Percentiles rank a stretch among this genome's conserved stretches.
Conservation (phyloP, 2,888 invertebrate species). For the Uloborus plumipes region DNA sequence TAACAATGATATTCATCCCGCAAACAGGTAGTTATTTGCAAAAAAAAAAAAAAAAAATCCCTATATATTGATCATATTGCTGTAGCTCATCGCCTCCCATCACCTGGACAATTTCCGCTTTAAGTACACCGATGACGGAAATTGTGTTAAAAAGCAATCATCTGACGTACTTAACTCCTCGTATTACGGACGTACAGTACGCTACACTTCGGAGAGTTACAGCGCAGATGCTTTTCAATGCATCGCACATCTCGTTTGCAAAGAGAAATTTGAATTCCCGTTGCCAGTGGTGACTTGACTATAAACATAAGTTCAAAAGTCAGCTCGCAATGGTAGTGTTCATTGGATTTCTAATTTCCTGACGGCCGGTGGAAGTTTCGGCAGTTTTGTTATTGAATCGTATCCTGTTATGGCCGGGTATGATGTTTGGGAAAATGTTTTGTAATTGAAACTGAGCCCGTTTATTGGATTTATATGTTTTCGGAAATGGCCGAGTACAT, state of each 20-base stretch:
- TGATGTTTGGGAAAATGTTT: too few species aligned
- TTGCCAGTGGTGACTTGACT: slow-evolving; percentile 36
- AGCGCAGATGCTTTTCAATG: slow-evolving; percentile 42
- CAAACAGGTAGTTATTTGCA: slow-evolving; percentile 50
- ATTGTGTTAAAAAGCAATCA: slow-evolving; percentile 61
- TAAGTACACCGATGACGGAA: slow-evolving; percentile 46
- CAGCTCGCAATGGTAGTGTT: slow-evolving; percentile 12
- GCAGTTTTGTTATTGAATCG: slow-evolving; percentile 25
- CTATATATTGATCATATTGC: slow-evolving; percentile 48
- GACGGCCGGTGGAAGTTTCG: slow-evolving; percentile 3
- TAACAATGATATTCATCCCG: slow-evolving; percentile 34
- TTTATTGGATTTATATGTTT: background rate
- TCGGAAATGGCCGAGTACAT: too few species aligned
- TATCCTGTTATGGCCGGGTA: background rate
- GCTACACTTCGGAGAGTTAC: slow-evolving; percentile 21
- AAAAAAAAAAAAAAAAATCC: slow-evolving; percentile 35
- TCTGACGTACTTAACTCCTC: slow-evolving; percentile 23
- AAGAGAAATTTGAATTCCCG: slow-evolving; percentile 50
- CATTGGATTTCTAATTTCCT: slow-evolving; percentile 53
- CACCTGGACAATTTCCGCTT: slow-evolving; percentile 61
- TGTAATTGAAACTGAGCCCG: slow-evolving; percentile 13
- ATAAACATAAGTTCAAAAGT: slow-evolving; percentile 25
- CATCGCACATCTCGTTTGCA: too few species aligned
- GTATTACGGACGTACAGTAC: slow-evolving; percentile 2
- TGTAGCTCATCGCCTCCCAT: slow-evolving; percentile 25